These are phyloP conservation scores for Epirrhoe alternata DNA, from an alignment of 2,888 invertebrate species.

Conservation along the genomic window DNA sequence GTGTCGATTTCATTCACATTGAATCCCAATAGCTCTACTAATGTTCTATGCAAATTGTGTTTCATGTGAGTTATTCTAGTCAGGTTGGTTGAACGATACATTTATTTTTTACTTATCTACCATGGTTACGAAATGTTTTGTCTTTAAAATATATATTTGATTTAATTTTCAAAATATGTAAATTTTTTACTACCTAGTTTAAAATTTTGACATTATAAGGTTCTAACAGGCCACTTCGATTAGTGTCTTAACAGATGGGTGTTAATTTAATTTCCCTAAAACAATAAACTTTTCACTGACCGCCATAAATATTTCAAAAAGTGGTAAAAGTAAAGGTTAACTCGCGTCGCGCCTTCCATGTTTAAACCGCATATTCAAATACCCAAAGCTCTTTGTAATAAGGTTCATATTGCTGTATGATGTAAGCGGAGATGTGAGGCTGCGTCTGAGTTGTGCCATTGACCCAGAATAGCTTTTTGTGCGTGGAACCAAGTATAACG, in stretches of 20 bases:
- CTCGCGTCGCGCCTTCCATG: constrained; percentile 3
- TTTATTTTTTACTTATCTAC: constrained; percentile 20
- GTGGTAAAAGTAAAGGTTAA: constrained; percentile 47
- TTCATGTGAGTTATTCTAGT: constrained; percentile 58
- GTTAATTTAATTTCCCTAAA: constrained; percentile 17
- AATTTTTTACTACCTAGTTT: not conserved
- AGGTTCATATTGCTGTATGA: constrained; percentile 17
- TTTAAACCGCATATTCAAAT: not conserved
- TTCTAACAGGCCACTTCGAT: not conserved
- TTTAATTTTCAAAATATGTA: not conserved
- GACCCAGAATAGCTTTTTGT: constrained; percentile 82
- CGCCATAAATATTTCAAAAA: constrained; percentile 30
- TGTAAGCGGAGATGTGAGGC: constrained; percentile 40
- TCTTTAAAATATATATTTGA: not conserved
- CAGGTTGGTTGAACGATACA: constrained; percentile 47
- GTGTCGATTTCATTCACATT: constrained; percentile 66
- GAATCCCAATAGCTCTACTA: constrained; percentile 53
- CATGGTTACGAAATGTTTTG: not conserved
- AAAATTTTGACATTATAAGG: not conserved
- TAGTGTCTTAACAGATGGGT: not conserved
- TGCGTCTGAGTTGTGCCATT: constrained; percentile 72
- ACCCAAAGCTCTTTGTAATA: constrained; percentile 16
- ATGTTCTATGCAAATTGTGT: constrained; percentile 43
- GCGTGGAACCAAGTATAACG: constrained; percentile 67
- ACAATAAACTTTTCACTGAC: constrained; percentile 41